Percentiles rank a stretch among this genome's conserved stretches.
These are phyloP conservation scores for Prionailurus bengalensis DNA, from an alignment of 2,113 vertebrate genomes.

Conservation along the genomic window DNA sequence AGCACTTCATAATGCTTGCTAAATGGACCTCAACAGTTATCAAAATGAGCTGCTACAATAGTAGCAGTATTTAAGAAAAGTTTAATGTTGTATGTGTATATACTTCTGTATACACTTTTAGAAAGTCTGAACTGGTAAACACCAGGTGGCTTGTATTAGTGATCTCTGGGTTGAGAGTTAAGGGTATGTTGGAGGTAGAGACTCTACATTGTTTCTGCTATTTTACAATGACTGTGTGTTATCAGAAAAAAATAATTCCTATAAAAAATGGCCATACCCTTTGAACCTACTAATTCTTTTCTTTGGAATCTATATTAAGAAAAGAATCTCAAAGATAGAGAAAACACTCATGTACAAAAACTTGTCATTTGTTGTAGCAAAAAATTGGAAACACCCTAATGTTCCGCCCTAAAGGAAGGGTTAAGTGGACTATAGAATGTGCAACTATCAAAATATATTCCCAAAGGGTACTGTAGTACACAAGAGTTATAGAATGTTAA, in stretches of 20 bases:
- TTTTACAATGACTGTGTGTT: background rate
- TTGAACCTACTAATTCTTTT: slow-evolving; percentile 5
- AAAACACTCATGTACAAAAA: background rate
- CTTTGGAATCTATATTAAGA: slow-evolving; percentile 43
- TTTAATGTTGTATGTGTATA: background rate
- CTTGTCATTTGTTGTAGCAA: background rate
- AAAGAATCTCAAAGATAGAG: slow-evolving; percentile 35
- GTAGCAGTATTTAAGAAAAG: background rate
- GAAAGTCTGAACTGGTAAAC: background rate
- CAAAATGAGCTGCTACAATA: background rate
- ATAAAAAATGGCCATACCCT: background rate
- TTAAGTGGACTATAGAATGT: background rate
- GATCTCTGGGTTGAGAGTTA: background rate
- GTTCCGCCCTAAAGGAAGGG: background rate
- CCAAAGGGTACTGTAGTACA: background rate
- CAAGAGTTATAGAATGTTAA: slow-evolving; percentile 20
- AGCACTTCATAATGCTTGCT: background rate
- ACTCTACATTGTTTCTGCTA: background rate
- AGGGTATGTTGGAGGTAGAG: background rate
- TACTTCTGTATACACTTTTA: background rate
- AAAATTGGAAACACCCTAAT: background rate
- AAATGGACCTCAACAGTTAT: background rate
- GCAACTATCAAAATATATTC: slow-evolving; percentile 6
- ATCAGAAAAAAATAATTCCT: slow-evolving; percentile 7
- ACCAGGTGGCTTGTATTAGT: background rate